Evolutionary conservation across 2,113 vertebrate genomes (phyloP), one percentile per base, ranked within the genome.

Genomic region (Eonycteris spelaea): DNA sequence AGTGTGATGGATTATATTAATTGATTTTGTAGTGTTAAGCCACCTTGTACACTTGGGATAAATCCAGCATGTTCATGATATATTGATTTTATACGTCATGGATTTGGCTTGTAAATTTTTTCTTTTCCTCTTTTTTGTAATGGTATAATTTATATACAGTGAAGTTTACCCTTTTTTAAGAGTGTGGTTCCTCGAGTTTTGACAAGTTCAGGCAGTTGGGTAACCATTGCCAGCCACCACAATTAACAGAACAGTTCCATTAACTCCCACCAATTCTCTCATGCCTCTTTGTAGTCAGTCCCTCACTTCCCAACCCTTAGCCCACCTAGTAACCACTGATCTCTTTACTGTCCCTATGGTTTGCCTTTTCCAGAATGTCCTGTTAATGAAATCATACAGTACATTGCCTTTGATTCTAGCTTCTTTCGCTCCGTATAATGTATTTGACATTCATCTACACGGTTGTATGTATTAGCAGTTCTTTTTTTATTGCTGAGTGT

Each of bases 21-120:
- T 93, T 90, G 53, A 65, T 90, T 90, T 86, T 93, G 4, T 53
- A 75, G n/a, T 77, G 33, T 88, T 87, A 95, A 95, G 67, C 5
- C 51, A 85, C 43, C 38, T 90, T 40, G 3, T 73, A 55, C 94
- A 33, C 22, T 74, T 77, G n/a, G 9, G 7, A 53, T 94, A 61
- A 95, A 82, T 67, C n/a, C 5, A 95, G 21, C 24, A 38, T 67
- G 71, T 79, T 92, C 7, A 59, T 87, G 43, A 73, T 85, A 78
- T 5, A 38, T 90, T 15, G 77, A 84, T 80, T 95, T 93, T 79
- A 74, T 93, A 84, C 11, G 16, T 92, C 40, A 78, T 35, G 33
- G 35, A 40, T 92, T 95, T 88, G 21, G 33, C 45, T 92, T 75
- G 21, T 65, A 78, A 43, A 51, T 85, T 67, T 73, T 71, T 90